These are phyloP conservation scores for Hirtodrosophila confusa DNA, from an alignment of 2,888 invertebrate species.

Conservation along the genomic window DNA sequence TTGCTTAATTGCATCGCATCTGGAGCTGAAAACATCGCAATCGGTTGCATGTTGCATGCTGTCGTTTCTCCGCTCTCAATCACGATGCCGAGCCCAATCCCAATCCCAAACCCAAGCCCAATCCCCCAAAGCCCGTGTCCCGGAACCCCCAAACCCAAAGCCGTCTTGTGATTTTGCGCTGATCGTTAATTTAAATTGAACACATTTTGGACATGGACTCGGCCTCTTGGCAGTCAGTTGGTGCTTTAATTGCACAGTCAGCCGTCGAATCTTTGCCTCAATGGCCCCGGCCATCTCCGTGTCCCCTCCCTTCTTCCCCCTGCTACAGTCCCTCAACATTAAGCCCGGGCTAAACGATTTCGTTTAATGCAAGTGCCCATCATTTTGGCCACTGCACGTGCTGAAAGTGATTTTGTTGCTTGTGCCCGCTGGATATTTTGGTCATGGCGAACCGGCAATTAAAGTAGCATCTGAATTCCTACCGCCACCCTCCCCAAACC, in stretches of 20 bases:
- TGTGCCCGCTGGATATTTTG: constrained; percentile 64
- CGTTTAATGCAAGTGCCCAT: constrained; percentile 78
- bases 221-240: constrained; percentile 36
- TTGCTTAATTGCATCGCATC: constrained; percentile 75
- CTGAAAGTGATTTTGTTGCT: constrained; percentile 64
- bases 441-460: constrained; percentile 73
- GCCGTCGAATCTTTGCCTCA: constrained; percentile 31
- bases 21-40: constrained; percentile 39
- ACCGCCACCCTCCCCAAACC: neutral
- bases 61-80: constrained; percentile 43
- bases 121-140: constrained; percentile 13
- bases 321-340: constrained; percentile 9
- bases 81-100: constrained; percentile 37
- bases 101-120: neutral
- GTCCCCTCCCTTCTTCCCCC: neutral
- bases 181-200: constrained; percentile 78
- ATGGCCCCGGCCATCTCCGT: neutral
- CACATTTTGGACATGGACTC: constrained; percentile 74
- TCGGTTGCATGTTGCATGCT: constrained; percentile 61
- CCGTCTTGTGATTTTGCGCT: constrained; percentile 67
- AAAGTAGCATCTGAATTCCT: constrained; percentile 52
- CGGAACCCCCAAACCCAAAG: constrained; percentile 23
- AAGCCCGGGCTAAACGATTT: constrained; percentile 68
- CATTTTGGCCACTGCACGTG: constrained; percentile 72
- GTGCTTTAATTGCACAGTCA: constrained; percentile 67